phyloP scores from a whole-genome alignment of 2,797 vertebrate species.

The Streptopelia turtur region DNA sequence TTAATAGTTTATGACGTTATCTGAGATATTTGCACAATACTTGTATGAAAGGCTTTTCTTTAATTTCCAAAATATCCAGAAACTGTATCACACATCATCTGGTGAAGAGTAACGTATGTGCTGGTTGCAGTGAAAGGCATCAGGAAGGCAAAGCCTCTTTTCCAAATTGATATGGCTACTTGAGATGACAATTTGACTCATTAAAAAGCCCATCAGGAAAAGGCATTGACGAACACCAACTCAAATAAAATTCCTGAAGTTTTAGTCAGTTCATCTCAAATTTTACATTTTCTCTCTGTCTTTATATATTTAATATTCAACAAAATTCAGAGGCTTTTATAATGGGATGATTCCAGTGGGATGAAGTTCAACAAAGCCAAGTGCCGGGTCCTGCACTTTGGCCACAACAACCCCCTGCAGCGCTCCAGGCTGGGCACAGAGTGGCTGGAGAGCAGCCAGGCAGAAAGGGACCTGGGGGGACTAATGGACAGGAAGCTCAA shows the following conservation, averaged over 20 bases:
- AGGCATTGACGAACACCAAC: not conserved
- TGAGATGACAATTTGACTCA: not conserved
- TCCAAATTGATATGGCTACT: not conserved
- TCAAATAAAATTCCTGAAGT: not conserved
- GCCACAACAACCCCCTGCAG: too few relatives aligned
- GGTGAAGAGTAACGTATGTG: not conserved
- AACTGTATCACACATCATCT: not conserved
- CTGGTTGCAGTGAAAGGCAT: not conserved
- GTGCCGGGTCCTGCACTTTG: too few relatives aligned
- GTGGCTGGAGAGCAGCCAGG: too few relatives aligned
- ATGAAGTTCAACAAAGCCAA: too few relatives aligned
- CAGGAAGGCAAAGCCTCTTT: not conserved
- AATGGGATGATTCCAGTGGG: too few relatives aligned
- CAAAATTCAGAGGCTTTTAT: not conserved
- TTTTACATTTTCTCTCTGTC: not conserved
- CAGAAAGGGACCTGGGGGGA: too few relatives aligned
- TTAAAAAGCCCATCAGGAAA: not conserved
- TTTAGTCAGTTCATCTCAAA: not conserved
- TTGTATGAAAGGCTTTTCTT: not conserved
- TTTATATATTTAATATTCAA: not conserved
- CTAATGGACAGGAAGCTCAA: too few relatives aligned
- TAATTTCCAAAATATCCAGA: not conserved
- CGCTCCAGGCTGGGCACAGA: too few relatives aligned
- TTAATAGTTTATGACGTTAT: not conserved
- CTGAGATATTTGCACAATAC: not conserved